Conservation (phyloP, 1,140 invertebrate genomes). For the Euborellia annulipes region DNA sequence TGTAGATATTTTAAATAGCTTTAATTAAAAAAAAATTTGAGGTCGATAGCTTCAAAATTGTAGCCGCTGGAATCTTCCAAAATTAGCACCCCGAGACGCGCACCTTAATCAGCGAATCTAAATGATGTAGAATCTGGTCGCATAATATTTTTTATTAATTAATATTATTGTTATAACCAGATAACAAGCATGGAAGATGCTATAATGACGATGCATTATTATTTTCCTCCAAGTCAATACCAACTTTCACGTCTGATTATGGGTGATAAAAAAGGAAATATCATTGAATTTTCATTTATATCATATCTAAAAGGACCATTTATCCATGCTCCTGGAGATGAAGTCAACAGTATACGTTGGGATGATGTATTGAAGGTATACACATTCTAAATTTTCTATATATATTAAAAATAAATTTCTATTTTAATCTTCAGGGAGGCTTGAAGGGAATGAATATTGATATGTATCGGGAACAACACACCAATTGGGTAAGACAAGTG, state of each 20-base stretch:
- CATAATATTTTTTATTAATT: too few relatives aligned
- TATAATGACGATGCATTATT: constrained; percentile 39
- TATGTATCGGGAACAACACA: constrained; percentile 26
- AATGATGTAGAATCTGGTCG: too few relatives aligned
- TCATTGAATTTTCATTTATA: constrained; percentile 40
- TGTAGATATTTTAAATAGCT: too few relatives aligned
- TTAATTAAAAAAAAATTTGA: too few relatives aligned
- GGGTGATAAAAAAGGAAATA: constrained; percentile 48
- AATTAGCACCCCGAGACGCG: too few relatives aligned
- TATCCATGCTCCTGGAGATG: constrained; percentile 37
- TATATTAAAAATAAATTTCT: constrained; percentile 15
- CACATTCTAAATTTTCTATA: too few relatives aligned
- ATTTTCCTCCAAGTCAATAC: constrained; percentile 35
- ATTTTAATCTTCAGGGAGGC: constrained; percentile 20
- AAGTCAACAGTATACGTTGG: constrained; percentile 36
- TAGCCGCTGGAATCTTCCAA: too few relatives aligned
- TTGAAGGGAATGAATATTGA: background rate
- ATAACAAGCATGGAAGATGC: constrained; percentile 22
- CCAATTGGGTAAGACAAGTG: constrained; percentile 44
- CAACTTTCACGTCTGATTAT: constrained; percentile 40
- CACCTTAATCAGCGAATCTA: too few relatives aligned
- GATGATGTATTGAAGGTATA: constrained; percentile 35
- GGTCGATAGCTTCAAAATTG: too few relatives aligned
- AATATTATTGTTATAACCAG: too few relatives aligned
- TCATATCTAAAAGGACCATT: constrained; percentile 43